Evolutionary conservation across 1,140 invertebrate species (phyloP), one percentile per base, ranked within the genome.

Genomic region (Polypedilum vanderplanki): DNA sequence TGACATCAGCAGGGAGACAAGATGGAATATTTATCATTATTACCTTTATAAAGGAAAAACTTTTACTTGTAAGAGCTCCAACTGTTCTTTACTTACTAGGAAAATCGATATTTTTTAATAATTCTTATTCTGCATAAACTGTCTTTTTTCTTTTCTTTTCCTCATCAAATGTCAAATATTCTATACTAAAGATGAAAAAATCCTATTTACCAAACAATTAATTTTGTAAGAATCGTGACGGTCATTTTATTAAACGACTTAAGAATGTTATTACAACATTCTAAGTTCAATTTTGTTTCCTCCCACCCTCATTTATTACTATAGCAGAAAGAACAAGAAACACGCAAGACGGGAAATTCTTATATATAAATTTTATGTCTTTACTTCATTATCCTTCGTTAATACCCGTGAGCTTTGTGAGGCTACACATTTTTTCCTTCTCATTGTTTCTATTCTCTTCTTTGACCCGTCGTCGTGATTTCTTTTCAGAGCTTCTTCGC

Each of bases 161-260:
- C 24, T 33, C 24, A 33, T 33, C 24, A 33, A 33, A 33, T 33
- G 24, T 33, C 24, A 33, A 33, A 33, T 33, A 33, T 5, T 33
- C 24, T 33, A n/a, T n/a, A 3, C 24, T 33, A 33, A 5, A 33
- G 24, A 33, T 33, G n/a, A 57, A 46, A 20, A 18, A 70, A 70
- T 70, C 65, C 65, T 70, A 70, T 70, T 70, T 70, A 22, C 65
- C 65, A 70, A 70, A 70, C 65, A 70, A 70, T 70, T 70, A 70
- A 70, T 70, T 70, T 70, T 70, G 17, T 70, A 74, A 24, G 65
- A 73, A 65, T 75, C 75, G 75, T 75, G 75, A 75, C 75, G 75
- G 75, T 75, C 75, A 75, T 75, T 75, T 57, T 70, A 75, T 75
- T 75, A 65, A 40, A 57, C n/a, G 75, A 65, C 75, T 75, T 75